phyloP scores from a whole-genome alignment of 2,797 vertebrate genomes.

The Picus viridis region DNA sequence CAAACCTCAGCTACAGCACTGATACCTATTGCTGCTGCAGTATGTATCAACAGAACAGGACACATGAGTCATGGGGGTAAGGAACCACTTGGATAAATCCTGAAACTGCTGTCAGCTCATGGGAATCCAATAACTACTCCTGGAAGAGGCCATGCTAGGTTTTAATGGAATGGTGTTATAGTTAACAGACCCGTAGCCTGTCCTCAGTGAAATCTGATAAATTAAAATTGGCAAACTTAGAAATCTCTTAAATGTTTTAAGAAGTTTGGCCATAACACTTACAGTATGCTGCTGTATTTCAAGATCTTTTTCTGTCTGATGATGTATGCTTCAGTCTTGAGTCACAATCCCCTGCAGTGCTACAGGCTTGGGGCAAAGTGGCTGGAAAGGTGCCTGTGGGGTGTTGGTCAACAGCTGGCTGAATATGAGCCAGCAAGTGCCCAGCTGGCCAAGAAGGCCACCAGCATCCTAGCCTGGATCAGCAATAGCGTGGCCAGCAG shows the following conservation, averaged over 20 bases:
- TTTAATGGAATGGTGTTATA: background rate
- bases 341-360: too few relatives aligned
- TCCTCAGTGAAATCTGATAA: background rate
- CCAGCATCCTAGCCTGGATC: too few relatives aligned
- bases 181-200: background rate
- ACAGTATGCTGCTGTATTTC: rapidly evolving
- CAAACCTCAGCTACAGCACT: background rate
- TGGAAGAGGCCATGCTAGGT: background rate
- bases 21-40: background rate
- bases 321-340: too few relatives aligned
- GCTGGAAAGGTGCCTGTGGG: too few relatives aligned
- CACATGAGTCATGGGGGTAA: background rate
- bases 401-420: too few relatives aligned
- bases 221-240: background rate
- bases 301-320: background rate
- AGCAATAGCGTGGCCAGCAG: too few relatives aligned
- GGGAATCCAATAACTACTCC: background rate
- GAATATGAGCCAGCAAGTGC: too few relatives aligned
- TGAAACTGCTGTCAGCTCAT: background rate
- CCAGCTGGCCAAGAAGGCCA: too few relatives aligned
- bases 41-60: background rate
- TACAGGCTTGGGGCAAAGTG: too few relatives aligned
- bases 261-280: background rate
- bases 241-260: background rate
- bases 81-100: background rate